Evolutionary conservation across 2,797 vertebrate species (phyloP), one percentile per base, ranked within the genome.

Genomic region (Ptychadena robeensis): DNA sequence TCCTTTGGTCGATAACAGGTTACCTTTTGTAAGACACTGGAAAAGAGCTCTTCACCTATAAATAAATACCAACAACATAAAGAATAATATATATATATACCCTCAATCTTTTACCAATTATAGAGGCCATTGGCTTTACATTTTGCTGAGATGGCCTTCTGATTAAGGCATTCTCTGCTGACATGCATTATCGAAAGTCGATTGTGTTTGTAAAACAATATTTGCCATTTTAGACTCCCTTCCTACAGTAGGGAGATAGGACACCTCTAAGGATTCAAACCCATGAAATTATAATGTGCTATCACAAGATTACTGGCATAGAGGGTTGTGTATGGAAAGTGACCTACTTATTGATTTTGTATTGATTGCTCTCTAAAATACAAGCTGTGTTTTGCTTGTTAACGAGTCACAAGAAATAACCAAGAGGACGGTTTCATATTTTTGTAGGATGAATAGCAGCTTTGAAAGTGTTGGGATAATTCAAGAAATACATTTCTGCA

Each of bases 281-380:
- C 73, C 73, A 69, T 82, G 44, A 76, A 76, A 82, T 63, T 44
- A 44, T 44, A 75, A 69, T 75, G 80, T 82, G 73, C 57, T 70
- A 63, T 82, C 69, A 82, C 72, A 31, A 48, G 73, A 76, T 82
- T 82, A 40, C 72, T 35, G 40, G 65, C 80, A 61, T 30, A 34
- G 32, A 72, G 22, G 37, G 44, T 53, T n/a, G 44, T 82, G 70
- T 28, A 59, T 37, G 31, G 48, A 82, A 82, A 38, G 31, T 27
- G 25, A 72, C 72, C 80, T 34, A 68, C 2, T 12, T 82, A 82
- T 82, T 82, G 80, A 82, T 82, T 75, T 38, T 14, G 38, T 28
- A 82, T 82, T 44, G 30, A 82, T 40, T 75, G 65, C 3, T 34
- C 40, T 74, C 27, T 75, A 25, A 61, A 34, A 59, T 74, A 74